Evolutionary conservation across 2,113 vertebrate species (phyloP).

Genomic region (Lasiurus borealis): DNA sequence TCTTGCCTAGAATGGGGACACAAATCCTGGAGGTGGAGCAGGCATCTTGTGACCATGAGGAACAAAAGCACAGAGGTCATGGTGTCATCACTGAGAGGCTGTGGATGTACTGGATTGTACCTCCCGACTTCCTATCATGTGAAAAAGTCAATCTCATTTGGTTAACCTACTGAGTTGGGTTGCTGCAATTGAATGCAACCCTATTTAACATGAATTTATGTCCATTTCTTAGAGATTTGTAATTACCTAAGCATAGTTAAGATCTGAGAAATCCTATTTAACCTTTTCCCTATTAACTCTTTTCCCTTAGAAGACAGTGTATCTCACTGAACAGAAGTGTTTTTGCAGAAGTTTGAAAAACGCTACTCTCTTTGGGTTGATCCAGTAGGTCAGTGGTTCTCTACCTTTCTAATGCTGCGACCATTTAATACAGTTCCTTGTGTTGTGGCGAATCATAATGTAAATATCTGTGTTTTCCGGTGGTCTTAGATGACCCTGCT

Average conservation of each 20-base stretch:
- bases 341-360: neutral
- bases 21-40: neutral
- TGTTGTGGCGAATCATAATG: too few species aligned
- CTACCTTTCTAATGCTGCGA: too few species aligned
- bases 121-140: neutral
- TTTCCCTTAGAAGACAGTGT: neutral
- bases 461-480: too few species aligned
- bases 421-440: too few species aligned
- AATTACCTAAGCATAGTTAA: neutral
- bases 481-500: too few species aligned
- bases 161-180: conserved; percentile 5
- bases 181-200: neutral
- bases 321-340: neutral
- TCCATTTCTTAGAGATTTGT: neutral
- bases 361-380: neutral
- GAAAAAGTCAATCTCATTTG: neutral
- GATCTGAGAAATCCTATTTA: conserved; percentile 36
- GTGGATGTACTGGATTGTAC: neutral
- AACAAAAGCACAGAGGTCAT: neutral
- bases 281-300: too few species aligned
- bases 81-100: neutral
- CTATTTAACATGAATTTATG: neutral
- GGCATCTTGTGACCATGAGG: neutral
- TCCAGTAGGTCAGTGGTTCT: too few species aligned
- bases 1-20: conserved; percentile 4